These are phyloP conservation scores for Neosilurus hyrtlii DNA, from an alignment of 2,797 vertebrate genomes.

Conservation along the genomic window DNA sequence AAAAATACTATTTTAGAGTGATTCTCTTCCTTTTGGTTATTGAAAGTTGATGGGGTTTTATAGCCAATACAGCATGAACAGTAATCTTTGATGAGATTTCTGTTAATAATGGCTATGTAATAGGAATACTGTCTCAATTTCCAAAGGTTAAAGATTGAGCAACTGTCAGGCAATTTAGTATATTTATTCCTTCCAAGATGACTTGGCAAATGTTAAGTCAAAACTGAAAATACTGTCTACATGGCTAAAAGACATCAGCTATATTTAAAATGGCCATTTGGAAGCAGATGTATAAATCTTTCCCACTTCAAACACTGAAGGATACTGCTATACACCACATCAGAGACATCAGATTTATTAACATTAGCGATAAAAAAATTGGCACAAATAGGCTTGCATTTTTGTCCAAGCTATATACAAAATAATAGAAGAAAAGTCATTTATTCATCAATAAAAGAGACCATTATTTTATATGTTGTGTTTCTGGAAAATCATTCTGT, in stretches of 20 bases:
- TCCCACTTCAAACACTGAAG: background rate
- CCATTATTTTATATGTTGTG: background rate
- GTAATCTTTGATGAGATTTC: background rate
- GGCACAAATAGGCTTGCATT: no score
- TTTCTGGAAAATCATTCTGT: background rate
- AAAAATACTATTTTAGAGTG: background rate
- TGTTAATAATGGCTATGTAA: background rate
- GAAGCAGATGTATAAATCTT: background rate
- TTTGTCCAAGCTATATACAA: background rate
- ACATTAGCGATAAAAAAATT: no score
- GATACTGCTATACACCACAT: background rate
- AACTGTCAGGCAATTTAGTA: slow-evolving; percentile 12
- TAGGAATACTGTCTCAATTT: background rate
- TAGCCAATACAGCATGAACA: background rate
- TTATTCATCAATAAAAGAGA: background rate
- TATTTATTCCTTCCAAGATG: slow-evolving; percentile 2
- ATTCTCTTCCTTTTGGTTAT: background rate
- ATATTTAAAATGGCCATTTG: background rate
- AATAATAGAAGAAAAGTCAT: background rate
- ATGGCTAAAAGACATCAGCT: background rate
- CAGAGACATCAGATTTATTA: background rate
- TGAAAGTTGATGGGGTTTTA: slow-evolving; percentile 21
- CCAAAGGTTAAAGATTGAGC: background rate
- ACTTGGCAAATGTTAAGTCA: slow-evolving; percentile 1
- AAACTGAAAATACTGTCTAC: background rate